phyloP scores from a whole-genome alignment of 1,140 invertebrate species.

The Pemphigus obesinymphae region DNA sequence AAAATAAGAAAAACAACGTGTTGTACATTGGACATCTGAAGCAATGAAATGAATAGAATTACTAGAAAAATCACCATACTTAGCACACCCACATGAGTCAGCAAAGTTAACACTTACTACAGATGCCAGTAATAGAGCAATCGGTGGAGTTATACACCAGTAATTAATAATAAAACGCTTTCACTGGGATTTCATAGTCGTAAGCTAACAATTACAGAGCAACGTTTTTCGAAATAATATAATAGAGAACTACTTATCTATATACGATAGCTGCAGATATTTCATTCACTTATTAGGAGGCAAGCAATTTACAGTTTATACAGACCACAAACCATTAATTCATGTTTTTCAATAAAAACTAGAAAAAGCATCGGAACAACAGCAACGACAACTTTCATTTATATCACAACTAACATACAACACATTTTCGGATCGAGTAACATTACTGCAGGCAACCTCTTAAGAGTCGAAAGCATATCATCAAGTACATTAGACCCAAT shows the following conservation, averaged over 20 bases:
- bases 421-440: conserved; percentile 49
- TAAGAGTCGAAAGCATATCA: conserved; percentile 43
- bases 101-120: conserved; percentile 2
- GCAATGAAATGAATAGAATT: conserved; percentile 45
- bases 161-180: conserved; percentile 29
- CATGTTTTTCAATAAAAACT: conserved; percentile 48
- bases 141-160: background rate
- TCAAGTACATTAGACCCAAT: background rate
- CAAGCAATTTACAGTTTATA: conserved; percentile 49
- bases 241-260: conserved; percentile 50
- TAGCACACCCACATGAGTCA: conserved; percentile 14
- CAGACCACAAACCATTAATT: conserved; percentile 52
- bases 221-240: conserved; percentile 46
- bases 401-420: conserved; percentile 45
- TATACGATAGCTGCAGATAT: conserved; percentile 47
- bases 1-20: conserved; percentile 34
- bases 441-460: conserved; percentile 48
- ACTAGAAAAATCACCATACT: conserved; percentile 46
- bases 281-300: conserved; percentile 50
- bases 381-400: conserved; percentile 41
- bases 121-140: conserved; percentile 6
- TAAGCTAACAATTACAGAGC: conserved; percentile 11
- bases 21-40: conserved; percentile 41
- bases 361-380: conserved; percentile 48
- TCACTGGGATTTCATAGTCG: conserved; percentile 39